Evolutionary conservation across 2,797 vertebrate genomes (phyloP).

Genomic region (Babyrousa celebensis): DNA sequence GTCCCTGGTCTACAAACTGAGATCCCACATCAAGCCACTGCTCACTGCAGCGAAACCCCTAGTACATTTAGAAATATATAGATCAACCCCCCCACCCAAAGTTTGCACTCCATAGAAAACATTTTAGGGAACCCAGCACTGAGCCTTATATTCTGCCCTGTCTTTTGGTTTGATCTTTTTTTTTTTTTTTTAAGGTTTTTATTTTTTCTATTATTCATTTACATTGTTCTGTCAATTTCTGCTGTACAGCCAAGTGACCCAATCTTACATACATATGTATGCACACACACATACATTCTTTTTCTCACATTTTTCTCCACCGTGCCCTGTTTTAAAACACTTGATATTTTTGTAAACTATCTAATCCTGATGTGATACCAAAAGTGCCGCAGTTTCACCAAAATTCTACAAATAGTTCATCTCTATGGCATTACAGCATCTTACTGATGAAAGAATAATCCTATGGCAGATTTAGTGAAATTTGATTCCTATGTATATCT

Average conservation of each 20-base stretch:
- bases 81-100: background rate
- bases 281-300: background rate
- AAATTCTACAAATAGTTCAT: background rate
- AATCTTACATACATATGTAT: no score
- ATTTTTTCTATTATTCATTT: no score
- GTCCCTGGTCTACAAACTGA: no score
- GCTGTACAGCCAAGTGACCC: no score
- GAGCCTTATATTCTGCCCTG: background rate
- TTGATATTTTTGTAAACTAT: conserved; percentile 28
- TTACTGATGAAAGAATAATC: background rate
- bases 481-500: background rate
- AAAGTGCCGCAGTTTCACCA: background rate
- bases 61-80: conserved; percentile 13
- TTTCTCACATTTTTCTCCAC: no score
- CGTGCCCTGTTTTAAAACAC: conserved; percentile 10
- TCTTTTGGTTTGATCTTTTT: no score
- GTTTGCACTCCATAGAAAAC: background rate
- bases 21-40: no score
- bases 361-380: background rate
- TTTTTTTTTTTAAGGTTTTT: no score
- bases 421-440: background rate
- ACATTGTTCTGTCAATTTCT: no score
- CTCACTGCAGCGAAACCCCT: no score
- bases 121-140: background rate
- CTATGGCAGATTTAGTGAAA: background rate